Evolutionary conservation across 2,888 invertebrate species (phyloP).

Genomic region (Ypsolopha sequella): DNA sequence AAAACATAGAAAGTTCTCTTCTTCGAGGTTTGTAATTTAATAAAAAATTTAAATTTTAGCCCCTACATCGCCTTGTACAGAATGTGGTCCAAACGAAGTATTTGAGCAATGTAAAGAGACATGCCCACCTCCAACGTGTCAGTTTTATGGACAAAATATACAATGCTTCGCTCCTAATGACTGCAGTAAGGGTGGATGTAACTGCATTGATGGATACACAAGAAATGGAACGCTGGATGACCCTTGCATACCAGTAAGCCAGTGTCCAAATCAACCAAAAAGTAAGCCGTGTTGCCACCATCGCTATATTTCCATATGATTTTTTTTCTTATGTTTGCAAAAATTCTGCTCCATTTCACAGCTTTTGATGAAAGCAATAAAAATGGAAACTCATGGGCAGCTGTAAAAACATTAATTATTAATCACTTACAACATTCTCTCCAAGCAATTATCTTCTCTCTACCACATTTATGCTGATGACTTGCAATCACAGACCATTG

Average conservation of each 20-base stretch:
- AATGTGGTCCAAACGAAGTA: conserved; percentile 7
- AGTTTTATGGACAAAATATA: neutral
- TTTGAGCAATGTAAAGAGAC: conserved; percentile 3
- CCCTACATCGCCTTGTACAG: neutral
- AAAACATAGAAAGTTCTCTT: neutral
- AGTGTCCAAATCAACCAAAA: conserved; percentile 6
- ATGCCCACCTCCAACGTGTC: conserved; percentile 11
- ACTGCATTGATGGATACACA: conserved; percentile 9
- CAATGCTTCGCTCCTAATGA: neutral
- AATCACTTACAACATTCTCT: too few relatives aligned
- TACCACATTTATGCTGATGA: too few relatives aligned
- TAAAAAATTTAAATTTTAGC: neutral
- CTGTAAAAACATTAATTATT: too few relatives aligned
- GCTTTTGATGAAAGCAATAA: too few relatives aligned
- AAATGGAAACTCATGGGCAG: too few relatives aligned
- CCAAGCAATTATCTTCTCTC: too few relatives aligned
- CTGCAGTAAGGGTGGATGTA: conserved; percentile 7
- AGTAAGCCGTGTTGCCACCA: neutral
- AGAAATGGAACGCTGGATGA: conserved; percentile 9
- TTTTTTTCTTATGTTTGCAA: too few relatives aligned
- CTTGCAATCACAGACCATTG: too few relatives aligned
- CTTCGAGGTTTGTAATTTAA: neutral
- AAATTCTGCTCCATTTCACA: too few relatives aligned
- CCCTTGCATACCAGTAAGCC: conserved; percentile 8
- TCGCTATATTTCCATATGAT: too few relatives aligned